Conservation (phyloP, 2,797 vertebrate species). For the Peromyscus nudipes region DNA sequence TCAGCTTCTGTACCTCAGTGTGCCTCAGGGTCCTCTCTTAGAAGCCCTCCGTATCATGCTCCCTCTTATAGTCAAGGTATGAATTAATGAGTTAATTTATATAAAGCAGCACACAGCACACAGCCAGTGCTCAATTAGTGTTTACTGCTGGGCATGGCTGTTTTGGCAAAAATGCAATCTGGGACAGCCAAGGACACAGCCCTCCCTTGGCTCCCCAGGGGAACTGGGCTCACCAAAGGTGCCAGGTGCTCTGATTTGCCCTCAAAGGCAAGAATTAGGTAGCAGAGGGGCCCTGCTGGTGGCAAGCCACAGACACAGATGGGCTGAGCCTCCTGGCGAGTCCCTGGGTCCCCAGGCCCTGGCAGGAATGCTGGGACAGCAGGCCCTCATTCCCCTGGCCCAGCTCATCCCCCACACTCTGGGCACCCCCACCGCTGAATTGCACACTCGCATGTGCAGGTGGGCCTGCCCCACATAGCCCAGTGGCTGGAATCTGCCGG, state of each 20-base stretch:
- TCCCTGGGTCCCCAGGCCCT: constrained; percentile 77
- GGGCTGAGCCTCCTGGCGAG: constrained; percentile 75
- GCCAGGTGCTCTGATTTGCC: constrained; percentile 77
- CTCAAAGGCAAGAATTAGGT: constrained; percentile 72
- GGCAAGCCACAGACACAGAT: constrained; percentile 73
- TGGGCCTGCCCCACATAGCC: constrained; percentile 82
- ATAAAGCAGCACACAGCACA: background rate
- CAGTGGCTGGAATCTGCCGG: constrained; percentile 78
- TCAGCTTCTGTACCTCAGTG: background rate
- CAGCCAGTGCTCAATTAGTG: constrained; percentile 32
- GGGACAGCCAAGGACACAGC: constrained; percentile 78
- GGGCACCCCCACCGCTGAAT: background rate
- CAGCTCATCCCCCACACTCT: background rate
- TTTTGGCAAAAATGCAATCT: constrained; percentile 62
- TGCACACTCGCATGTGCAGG: constrained; percentile 50
- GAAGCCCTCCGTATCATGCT: background rate
- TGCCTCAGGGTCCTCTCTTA: background rate
- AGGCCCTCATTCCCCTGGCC: constrained; percentile 39
- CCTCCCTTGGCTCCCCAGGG: constrained; percentile 49
- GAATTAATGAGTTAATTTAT: background rate
- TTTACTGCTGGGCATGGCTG: background rate
- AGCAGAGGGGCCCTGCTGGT: constrained; percentile 71
- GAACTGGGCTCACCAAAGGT: constrained; percentile 65
- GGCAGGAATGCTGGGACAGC: constrained; percentile 77
- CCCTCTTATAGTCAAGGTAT: background rate